These are phyloP conservation scores for Peromyscus melanophrys DNA, from an alignment of 2,797 vertebrate genomes.

Conservation along the genomic window DNA sequence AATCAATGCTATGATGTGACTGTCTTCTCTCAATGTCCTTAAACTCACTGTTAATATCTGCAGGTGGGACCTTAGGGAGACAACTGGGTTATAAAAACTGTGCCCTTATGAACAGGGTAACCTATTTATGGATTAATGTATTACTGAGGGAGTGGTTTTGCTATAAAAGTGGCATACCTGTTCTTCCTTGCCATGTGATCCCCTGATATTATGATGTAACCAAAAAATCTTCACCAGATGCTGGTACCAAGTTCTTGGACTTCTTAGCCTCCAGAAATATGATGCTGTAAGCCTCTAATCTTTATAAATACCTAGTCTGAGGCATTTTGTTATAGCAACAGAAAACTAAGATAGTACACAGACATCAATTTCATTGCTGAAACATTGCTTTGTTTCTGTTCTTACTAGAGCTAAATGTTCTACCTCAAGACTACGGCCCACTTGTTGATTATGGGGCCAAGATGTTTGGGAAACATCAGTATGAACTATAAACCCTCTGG, in stretches of 20 bases:
- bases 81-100: neutral
- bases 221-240: neutral
- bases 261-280: neutral
- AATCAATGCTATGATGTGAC: neutral
- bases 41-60: neutral
- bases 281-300: neutral
- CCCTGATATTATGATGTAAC: neutral
- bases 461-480: constrained; percentile 1
- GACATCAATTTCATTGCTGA: constrained; percentile 41
- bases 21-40: neutral
- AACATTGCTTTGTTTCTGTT: constrained; percentile 50
- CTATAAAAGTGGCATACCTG: neutral
- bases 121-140: neutral
- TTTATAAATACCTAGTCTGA: neutral
- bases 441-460: constrained; percentile 5
- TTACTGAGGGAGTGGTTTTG: neutral
- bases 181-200: neutral
- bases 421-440: neutral
- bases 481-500: neutral
- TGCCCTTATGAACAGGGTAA: neutral
- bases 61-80: neutral
- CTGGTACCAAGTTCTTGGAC: neutral
- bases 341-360: neutral
- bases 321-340: neutral
- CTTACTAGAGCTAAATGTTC: constrained; percentile 20